Base-by-base conservation (phyloP, 2,113 vertebrate genomes). In the Himantopus leucocephalus region DNA sequence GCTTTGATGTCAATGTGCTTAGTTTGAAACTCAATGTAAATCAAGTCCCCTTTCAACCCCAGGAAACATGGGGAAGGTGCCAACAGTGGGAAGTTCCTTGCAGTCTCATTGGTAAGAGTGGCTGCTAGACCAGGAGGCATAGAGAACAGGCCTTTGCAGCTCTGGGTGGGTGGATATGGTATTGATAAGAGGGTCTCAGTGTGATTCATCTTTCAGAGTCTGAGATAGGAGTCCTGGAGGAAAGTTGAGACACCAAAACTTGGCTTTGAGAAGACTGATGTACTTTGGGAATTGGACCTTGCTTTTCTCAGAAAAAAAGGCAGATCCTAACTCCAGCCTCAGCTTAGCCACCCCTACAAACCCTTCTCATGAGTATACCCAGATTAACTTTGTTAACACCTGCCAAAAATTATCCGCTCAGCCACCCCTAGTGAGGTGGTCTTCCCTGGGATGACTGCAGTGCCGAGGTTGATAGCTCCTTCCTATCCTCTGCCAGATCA, bases 1-100 rank as follows among this genome's bases (percentile, higher is more conserved):
- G 72, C 92, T 96, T 96, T 96, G 94, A 96, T 95, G 85, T 93
- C 88, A 86, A 47, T 84, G 43, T 83, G 85, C 85, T 93, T 95
- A 85, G 85, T 77, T 62, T 88, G 90, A 94, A 96, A 84, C 72
- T 75, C 55, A n/a, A 2, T 90, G 95, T 93, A 96, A 97, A 96
- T 93, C 82, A 92, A 92, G 75, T 47, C 64, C 23, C n/a, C 58
- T 93, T 94, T 92, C 90, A 92, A 67, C 85, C 73, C 73, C 64
- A 68, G 85, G 92, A 92, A 94, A 78, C 43, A 37, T 5, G 48
- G 53, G 53, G 82, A 94, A 96, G 58, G 47, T 90, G 90, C 93
- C 96, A 93, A 59, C 50, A 93, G 12, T 15, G n/a, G 53, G 41
- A 92, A 88, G 35, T 27, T 95, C 41, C 66, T 94, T 73, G n/a